A percentile compares a stretch with the other conserved stretches of the same genome.
Conservation (phyloP, 2,888 invertebrate genomes). For the Acleris laterana region DNA sequence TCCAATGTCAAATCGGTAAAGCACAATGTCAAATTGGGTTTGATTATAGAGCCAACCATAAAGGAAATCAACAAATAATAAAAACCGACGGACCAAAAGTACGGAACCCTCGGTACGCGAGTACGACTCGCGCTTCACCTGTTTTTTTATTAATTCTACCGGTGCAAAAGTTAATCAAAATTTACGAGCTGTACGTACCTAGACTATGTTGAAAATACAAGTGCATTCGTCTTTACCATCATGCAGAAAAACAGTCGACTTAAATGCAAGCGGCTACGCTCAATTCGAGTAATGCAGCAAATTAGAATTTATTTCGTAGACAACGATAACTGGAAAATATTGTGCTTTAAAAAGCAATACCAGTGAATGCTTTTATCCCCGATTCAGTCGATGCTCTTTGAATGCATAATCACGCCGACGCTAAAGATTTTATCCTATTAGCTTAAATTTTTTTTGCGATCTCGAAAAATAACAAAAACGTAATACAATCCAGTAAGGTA, state of each 20-base stretch:
- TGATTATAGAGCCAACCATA: no score
- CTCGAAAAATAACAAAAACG: not conserved
- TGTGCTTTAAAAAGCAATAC: constrained; percentile 21
- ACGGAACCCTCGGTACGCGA: no score
- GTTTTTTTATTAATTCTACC: not conserved
- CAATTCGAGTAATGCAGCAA: constrained; percentile 6
- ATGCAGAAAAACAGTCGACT: constrained; percentile 8
- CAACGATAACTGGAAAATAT: constrained; percentile 19
- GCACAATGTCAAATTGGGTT: no score
- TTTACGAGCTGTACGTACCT: not conserved
- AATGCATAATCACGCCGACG: constrained; percentile 22
- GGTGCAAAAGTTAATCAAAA: not conserved
- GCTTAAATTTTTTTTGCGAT: constrained; percentile 12
- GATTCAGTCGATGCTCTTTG: constrained; percentile 21
- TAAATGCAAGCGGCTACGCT: constrained; percentile 11
- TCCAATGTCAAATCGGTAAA: no score
- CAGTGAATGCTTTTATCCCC: constrained; percentile 27
- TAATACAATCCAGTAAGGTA: no score
- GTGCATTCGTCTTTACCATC: not conserved
- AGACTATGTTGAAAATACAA: not conserved
- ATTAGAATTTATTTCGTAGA: constrained; percentile 20
- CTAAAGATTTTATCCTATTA: constrained; percentile 1
- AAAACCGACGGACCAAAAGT: no score
- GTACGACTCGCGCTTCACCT: not conserved
- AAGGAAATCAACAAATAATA: no score